phyloP scores from a whole-genome alignment of 2,888 invertebrate species.

The Furcula furcula region DNA sequence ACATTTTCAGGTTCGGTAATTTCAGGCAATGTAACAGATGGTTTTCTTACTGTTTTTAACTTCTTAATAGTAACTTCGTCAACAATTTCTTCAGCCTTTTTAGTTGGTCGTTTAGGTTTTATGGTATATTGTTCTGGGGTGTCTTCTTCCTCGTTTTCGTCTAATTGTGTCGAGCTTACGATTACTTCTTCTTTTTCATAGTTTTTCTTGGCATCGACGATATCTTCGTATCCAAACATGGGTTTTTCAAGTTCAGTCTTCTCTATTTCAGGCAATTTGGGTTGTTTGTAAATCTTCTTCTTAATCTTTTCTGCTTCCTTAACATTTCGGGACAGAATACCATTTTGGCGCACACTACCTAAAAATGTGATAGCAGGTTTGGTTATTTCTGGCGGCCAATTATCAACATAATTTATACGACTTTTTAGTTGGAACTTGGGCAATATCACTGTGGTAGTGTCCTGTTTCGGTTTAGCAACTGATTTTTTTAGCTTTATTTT shows the following conservation, averaged over 20 bases:
- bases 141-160: conserved; percentile 43
- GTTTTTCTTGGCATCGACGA: conserved; percentile 51
- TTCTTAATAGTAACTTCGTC: conserved; percentile 88
- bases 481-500: conserved; percentile 87
- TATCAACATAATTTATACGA: conserved; percentile 82
- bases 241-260: conserved; percentile 81
- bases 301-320: conserved; percentile 85
- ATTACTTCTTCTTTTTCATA: conserved; percentile 28
- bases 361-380: conserved; percentile 76
- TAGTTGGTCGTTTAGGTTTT: conserved; percentile 64
- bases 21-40: conserved; percentile 86
- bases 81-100: conserved; percentile 76
- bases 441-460: conserved; percentile 60
- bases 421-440: conserved; percentile 88
- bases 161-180: conserved; percentile 15
- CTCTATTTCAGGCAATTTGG: conserved; percentile 79
- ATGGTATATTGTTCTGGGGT: conserved; percentile 67
- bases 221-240: conserved; percentile 76
- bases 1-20: conserved; percentile 89
- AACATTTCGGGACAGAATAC: conserved; percentile 86
- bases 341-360: conserved; percentile 82
- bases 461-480: conserved; percentile 71
- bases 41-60: conserved; percentile 85
- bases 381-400: conserved; percentile 83
- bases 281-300: conserved; percentile 81